A percentile compares a stretch with the other conserved stretches of the same genome.
These are phyloP conservation scores for Pararge aegeria DNA, from an alignment of 1,140 invertebrate species.

Conservation along the genomic window DNA sequence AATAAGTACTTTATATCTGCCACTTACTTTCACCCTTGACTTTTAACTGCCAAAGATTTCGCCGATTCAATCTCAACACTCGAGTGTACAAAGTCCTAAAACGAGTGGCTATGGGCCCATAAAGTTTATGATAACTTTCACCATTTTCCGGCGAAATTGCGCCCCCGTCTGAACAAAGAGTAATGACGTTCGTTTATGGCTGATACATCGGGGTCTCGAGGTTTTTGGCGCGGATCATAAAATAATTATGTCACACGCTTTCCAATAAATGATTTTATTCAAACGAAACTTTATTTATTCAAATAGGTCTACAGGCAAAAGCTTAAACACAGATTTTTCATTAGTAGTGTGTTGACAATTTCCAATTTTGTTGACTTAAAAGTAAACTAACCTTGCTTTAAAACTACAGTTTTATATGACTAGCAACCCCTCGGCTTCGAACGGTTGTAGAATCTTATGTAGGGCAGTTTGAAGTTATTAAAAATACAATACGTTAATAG, in stretches of 20 bases:
- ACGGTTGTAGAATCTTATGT: too few relatives aligned
- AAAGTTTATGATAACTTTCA: constrained; percentile 9
- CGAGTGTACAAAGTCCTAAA: not conserved
- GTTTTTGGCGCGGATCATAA: not conserved
- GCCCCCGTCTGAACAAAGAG: constrained; percentile 16
- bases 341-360: too few relatives aligned
- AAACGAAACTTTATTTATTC: not conserved
- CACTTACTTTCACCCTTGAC: not conserved
- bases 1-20: not conserved
- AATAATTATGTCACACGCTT: not conserved
- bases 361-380: too few relatives aligned
- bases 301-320: too few relatives aligned
- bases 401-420: too few relatives aligned
- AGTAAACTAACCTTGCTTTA: too few relatives aligned
- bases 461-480: too few relatives aligned
- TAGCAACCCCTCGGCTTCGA: too few relatives aligned
- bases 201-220: not conserved
- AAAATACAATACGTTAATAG: too few relatives aligned
- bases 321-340: too few relatives aligned
- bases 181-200: constrained; percentile 15
- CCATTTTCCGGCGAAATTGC: constrained; percentile 6
- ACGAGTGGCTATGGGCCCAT: not conserved
- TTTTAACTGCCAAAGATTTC: not conserved
- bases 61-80: constrained; percentile 1
- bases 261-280: not conserved